Evolutionary conservation across 1,140 invertebrate species (phyloP), one percentile per base, ranked within the genome.

Genomic region (Oscheius sp.): DNA sequence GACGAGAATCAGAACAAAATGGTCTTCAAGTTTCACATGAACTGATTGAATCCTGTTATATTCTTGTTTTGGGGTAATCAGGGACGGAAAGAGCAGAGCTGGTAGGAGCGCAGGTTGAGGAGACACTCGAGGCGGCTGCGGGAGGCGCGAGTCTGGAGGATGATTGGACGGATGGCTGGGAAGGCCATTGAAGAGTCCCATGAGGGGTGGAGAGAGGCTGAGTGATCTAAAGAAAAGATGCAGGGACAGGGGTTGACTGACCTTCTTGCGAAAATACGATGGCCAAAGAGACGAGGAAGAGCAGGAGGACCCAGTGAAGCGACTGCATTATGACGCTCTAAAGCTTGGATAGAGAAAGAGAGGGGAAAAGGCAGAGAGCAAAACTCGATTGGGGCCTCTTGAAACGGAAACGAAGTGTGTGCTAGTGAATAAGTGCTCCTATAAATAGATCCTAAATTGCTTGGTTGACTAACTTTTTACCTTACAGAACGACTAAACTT

Each of bases 61-160:
- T 42, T 42, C 38, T 42, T 42, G n/a, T 42, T n/a, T 42, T 42
- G 7, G 38, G n/a, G 23, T 55, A 20, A 55, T 13, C 28, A n/a
- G n/a, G n/a, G n/a, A n/a, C n/a, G 15, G 49, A 55, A 55, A 7
- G 49, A 55, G 34, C 59, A 62, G 15, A 62, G 29, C 15, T 62
- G 59, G 29, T 31, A 29, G 34, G 13, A n/a, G 10, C 59, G 26
- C 15, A 62, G 15, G 29, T 29, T 32, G 15, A 62, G 29, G 7
- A 62, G 28, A 23, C 59, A 62, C 18, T 62, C 59, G 15, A 62
- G 59, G 10, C 59, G 59, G 23, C 59, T 29, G 10, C 59, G 13
- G 15, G 32, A 32, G 59, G 32, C 59, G 7, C 59, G 10, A 7
- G 28, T 32, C 28, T 62, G 23, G 3, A 7, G 4, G 29, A 32